Percentiles rank a stretch among this genome's conserved stretches.
phyloP scores from a whole-genome alignment of 92 coral and sea anemone species.

The Phymanthus crucifer region DNA sequence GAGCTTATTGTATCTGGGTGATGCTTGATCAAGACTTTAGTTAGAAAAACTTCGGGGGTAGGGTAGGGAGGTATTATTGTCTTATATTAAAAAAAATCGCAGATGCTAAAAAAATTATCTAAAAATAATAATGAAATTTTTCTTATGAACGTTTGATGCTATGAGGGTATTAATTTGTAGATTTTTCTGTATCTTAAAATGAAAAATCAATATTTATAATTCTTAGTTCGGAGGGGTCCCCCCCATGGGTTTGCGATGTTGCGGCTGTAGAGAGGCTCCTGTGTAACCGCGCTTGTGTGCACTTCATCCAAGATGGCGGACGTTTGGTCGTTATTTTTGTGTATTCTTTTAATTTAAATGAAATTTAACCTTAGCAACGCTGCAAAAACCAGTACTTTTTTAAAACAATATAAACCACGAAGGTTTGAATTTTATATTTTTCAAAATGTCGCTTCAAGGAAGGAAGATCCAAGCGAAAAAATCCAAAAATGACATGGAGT shows the following conservation, averaged over 20 bases:
- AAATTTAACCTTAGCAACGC: constrained; percentile 11
- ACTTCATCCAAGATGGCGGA: constrained; percentile 65
- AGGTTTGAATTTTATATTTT: neutral
- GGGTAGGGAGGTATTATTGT: neutral
- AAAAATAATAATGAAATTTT: neutral
- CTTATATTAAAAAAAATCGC: neutral
- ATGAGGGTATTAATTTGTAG: neutral
- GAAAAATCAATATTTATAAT: neutral
- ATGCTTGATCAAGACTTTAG: neutral
- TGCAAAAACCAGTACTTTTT: neutral
- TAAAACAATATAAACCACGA: neutral
- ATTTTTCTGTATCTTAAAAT: neutral
- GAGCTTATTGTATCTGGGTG: constrained; percentile 3
- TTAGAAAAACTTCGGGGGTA: neutral
- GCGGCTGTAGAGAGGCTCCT: constrained; percentile 26
- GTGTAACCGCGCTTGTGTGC: constrained; percentile 61
- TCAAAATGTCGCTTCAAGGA: constrained; percentile 68
- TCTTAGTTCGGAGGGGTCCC: neutral
- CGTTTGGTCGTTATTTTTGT: neutral
- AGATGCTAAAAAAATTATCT: neutral
- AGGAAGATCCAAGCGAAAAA: constrained; percentile 55
- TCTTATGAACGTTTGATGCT: neutral
- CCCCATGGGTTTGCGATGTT: constrained; percentile 2
- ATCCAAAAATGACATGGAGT: constrained; percentile 52
- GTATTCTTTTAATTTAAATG: neutral